These are phyloP conservation scores for Embiotoca jacksoni DNA, from an alignment of 2,113 vertebrate genomes.

Conservation along the genomic window DNA sequence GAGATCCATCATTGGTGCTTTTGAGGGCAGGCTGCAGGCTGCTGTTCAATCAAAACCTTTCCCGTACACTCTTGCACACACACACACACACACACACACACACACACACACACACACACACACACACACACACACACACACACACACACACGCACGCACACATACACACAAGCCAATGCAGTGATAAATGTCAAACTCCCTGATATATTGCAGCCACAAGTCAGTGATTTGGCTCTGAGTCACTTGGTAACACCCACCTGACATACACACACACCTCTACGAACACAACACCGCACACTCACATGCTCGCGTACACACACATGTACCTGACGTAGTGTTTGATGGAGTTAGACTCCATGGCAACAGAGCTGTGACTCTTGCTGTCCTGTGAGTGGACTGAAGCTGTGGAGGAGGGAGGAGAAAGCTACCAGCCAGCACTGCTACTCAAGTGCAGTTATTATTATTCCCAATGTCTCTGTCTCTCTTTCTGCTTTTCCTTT, in stretches of 20 bases:
- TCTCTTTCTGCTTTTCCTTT: constrained; percentile 28
- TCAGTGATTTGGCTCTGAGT: constrained; percentile 76
- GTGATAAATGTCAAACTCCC: constrained; percentile 65
- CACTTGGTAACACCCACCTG: constrained; percentile 74
- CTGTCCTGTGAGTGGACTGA: constrained; percentile 79
- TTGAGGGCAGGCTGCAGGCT: constrained; percentile 55
- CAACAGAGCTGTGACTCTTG: constrained; percentile 80
- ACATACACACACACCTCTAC: constrained; percentile 41
- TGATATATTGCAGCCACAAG: constrained; percentile 69
- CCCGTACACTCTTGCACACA: constrained; percentile 5
- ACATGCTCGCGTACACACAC: constrained; percentile 48
- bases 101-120: neutral
- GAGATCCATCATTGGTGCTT: constrained; percentile 67
- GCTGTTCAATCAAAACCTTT: constrained; percentile 69
- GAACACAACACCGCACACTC: constrained; percentile 38
- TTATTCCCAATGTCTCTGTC: constrained; percentile 46
- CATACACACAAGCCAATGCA: constrained; percentile 42
- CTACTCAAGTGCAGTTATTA: constrained; percentile 64
- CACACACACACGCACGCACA: constrained; percentile 11
- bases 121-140: constrained; percentile 33
- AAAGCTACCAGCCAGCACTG: constrained; percentile 58
- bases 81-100: constrained; percentile 7
- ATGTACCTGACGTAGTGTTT: constrained; percentile 76
- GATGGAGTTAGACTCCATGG: constrained; percentile 80
- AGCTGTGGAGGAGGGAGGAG: constrained; percentile 72